These are phyloP conservation scores for Excalfactoria chinensis DNA, from an alignment of 2,113 vertebrate species.

Conservation along the genomic window DNA sequence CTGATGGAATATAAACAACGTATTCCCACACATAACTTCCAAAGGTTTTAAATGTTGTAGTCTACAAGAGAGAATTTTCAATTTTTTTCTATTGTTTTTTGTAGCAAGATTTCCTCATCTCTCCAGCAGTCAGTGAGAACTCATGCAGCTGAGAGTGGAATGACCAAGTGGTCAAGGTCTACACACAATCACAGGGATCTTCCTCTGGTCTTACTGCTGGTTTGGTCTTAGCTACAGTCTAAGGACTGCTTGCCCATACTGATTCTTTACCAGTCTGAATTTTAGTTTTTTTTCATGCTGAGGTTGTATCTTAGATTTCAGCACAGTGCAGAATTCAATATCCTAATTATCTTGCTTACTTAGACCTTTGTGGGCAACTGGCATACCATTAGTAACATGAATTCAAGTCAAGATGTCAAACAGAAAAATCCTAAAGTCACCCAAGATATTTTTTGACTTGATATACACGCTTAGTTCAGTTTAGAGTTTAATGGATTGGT, in stretches of 20 bases:
- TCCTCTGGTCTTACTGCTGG: not conserved
- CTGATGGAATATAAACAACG: constrained; percentile 15
- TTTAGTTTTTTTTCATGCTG: not conserved
- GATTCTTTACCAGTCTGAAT: not conserved
- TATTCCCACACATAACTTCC: not conserved
- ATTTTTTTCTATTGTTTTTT: not conserved
- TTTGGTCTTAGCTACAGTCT: not conserved
- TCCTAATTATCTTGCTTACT: not conserved
- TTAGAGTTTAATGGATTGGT: not conserved
- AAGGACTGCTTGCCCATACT: not conserved
- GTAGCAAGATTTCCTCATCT: not conserved
- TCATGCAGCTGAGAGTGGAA: accelerated
- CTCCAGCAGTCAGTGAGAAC: not conserved
- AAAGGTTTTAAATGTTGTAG: not conserved
- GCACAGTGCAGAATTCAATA: not conserved
- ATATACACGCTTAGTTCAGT: not conserved
- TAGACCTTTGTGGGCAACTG: not conserved
- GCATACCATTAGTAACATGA: not conserved
- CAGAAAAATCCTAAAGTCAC: not conserved
- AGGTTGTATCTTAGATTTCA: not conserved
- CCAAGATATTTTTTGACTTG: not conserved
- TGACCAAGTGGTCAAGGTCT: not conserved
- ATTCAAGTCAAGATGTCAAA: not conserved
- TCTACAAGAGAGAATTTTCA: not conserved
- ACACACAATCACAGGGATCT: not conserved